Evolutionary conservation across 2,113 vertebrate species (phyloP).

Genomic region (Sturnus vulgaris): DNA sequence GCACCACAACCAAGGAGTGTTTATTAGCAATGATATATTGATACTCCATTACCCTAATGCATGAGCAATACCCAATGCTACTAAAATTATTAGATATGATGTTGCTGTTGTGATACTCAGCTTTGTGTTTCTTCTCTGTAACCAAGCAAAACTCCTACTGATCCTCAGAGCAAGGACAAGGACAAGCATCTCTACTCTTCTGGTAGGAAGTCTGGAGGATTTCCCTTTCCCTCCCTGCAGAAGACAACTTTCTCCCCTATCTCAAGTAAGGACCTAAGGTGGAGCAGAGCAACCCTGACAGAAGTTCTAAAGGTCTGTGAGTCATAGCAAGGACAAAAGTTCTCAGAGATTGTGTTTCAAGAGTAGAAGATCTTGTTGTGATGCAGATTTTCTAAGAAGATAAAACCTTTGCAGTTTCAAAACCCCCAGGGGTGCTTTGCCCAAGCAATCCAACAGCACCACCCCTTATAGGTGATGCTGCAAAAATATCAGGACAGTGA

Average conservation of each 20-base stretch:
- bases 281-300: neutral
- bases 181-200: neutral
- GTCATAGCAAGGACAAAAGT: neutral
- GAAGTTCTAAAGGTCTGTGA: neutral
- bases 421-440: neutral
- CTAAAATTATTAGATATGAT: neutral
- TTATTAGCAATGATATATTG: neutral
- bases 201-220: neutral
- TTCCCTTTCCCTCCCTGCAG: neutral
- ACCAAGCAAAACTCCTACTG: neutral
- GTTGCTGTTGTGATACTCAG: neutral
- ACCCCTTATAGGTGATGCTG: neutral
- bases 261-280: neutral
- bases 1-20: neutral
- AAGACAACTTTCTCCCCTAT: neutral
- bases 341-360: neutral
- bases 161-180: neutral
- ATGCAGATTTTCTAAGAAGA: neutral
- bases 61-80: neutral
- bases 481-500: neutral
- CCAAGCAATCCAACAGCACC: neutral
- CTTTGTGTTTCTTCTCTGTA: neutral
- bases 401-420: neutral
- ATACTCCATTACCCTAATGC: neutral
- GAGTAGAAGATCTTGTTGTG: neutral